Conservation (phyloP, 2,888 invertebrate species). For the Buathra laborator region DNA sequence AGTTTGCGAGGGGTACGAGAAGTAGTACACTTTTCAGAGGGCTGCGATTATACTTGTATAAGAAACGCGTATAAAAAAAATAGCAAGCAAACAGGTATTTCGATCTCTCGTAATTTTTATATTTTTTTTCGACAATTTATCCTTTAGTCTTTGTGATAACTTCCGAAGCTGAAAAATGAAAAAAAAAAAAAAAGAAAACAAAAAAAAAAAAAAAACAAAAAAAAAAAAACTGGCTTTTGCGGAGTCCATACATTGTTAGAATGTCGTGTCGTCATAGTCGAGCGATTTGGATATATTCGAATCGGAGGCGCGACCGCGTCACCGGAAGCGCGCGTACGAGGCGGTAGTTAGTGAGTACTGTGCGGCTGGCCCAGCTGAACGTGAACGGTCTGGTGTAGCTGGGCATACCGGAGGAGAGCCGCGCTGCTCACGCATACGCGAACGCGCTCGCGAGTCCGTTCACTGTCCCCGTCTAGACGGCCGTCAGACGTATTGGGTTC, state of each 20-base stretch:
- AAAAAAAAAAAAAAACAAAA: background rate
- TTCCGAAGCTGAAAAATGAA: no score
- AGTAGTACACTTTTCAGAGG: background rate
- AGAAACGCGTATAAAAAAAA: conserved; percentile 21
- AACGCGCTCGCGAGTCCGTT: conserved; percentile 56
- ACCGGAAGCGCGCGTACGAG: conserved; percentile 41
- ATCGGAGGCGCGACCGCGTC: conserved; percentile 33
- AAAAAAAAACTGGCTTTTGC: no score
- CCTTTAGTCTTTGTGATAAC: no score
- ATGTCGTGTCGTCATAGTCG: conserved; percentile 40
- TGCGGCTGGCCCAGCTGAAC: conserved; percentile 48
- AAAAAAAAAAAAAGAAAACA: no score
- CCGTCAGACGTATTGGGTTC: conserved; percentile 83
- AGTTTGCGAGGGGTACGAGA: conserved; percentile 9
- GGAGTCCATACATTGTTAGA: background rate
- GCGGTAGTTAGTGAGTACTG: conserved; percentile 2
- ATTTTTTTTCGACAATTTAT: no score
- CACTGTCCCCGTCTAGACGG: conserved; percentile 81
- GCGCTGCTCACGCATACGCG: conserved; percentile 54
- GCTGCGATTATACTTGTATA: background rate
- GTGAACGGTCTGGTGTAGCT: conserved; percentile 1
- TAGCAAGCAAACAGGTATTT: background rate
- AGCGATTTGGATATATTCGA: conserved; percentile 12
- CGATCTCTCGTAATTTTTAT: no score
- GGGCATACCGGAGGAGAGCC: conserved; percentile 24